phyloP scores from a whole-genome alignment of 2,797 vertebrate genomes.

The Myotis pilosus region DNA sequence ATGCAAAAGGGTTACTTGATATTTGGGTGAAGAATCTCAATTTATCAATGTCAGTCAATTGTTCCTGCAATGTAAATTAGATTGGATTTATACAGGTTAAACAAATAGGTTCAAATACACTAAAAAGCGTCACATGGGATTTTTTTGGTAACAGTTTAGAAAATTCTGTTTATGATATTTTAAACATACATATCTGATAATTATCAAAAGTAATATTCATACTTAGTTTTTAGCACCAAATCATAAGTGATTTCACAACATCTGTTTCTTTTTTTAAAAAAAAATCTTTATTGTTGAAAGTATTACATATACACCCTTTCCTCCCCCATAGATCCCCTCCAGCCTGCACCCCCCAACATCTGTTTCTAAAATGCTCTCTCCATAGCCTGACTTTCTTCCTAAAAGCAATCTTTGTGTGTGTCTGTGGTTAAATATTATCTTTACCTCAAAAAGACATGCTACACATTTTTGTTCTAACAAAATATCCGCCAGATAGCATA shows the following conservation, averaged over 20 bases:
- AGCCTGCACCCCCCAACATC: neutral
- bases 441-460: neutral
- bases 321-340: too few relatives aligned
- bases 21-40: neutral
- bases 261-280: neutral
- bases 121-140: neutral
- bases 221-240: neutral
- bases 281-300: too few relatives aligned
- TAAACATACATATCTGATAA: neutral
- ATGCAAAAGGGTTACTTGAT: neutral
- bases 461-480: neutral
- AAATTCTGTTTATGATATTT: neutral
- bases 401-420: neutral
- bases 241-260: neutral
- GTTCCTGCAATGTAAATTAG: neutral
- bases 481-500: neutral
- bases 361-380: slow-evolving; percentile 6
- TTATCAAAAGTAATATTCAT: neutral
- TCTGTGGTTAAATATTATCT: neutral
- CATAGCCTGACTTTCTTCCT: neutral
- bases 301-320: too few relatives aligned
- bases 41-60: neutral
- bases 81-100: neutral
- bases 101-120: neutral
- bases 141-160: neutral